Evolutionary conservation across 1,140 invertebrate species (phyloP).

Genomic region (Trichogramma pretiosum): DNA sequence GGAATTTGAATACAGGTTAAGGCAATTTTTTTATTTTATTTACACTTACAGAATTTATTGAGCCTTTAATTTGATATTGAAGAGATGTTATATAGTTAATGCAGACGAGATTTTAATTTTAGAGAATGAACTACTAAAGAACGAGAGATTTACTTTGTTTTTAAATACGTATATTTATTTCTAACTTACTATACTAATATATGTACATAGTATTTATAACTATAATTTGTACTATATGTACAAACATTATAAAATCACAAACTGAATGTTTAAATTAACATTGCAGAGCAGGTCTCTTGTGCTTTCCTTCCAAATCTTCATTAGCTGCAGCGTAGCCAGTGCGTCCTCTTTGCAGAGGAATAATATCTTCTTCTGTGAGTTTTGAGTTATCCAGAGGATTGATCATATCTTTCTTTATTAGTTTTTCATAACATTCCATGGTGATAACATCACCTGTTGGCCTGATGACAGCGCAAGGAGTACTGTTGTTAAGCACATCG

Average conservation of each 20-base stretch:
- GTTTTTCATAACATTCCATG: conserved; percentile 90
- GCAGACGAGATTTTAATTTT: too few relatives aligned
- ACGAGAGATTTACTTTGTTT: too few relatives aligned
- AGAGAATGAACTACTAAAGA: too few relatives aligned
- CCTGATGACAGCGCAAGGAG: conserved; percentile 84
- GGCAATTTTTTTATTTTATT: too few relatives aligned
- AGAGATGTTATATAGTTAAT: too few relatives aligned
- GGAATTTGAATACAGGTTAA: too few relatives aligned
- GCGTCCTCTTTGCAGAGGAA: conserved; percentile 83
- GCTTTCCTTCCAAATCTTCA: conserved; percentile 70
- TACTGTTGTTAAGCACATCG: conserved; percentile 89
- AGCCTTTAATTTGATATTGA: too few relatives aligned
- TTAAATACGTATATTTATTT: too few relatives aligned
- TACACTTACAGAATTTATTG: too few relatives aligned
- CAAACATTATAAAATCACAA: not conserved
- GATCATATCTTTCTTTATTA: conserved; percentile 95
- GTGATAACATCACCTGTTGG: conserved; percentile 94
- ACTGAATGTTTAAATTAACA: conserved; percentile 31
- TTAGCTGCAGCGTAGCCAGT: conserved; percentile 89
- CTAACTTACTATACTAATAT: too few relatives aligned
- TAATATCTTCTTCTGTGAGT: conserved; percentile 89
- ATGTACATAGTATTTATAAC: too few relatives aligned
- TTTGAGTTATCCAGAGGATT: conserved; percentile 86
- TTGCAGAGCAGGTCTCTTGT: conserved; percentile 79
- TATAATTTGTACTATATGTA: too few relatives aligned